Evolutionary conservation across 2,797 vertebrate species (phyloP).

Genomic region (Cyprinella venusta): DNA sequence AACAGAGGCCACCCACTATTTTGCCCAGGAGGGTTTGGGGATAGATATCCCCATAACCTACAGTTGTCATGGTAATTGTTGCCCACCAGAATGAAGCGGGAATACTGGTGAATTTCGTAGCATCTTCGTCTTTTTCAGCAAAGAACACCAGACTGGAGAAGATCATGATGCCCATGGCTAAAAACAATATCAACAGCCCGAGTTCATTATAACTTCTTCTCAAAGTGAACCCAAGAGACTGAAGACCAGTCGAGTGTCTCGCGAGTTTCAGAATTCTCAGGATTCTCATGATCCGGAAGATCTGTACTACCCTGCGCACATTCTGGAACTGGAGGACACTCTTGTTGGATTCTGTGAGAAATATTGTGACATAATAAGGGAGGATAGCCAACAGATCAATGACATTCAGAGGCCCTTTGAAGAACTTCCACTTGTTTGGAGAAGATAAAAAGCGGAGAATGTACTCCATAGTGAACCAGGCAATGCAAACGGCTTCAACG

Average conservation of each 20-base stretch:
- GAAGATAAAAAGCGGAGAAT: conserved; percentile 94
- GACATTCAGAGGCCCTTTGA: conserved; percentile 96
- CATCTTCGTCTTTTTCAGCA: conserved; percentile 97
- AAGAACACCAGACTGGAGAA: conserved; percentile 99
- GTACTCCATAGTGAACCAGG: conserved; percentile 99
- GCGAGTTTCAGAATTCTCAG: conserved; percentile 96
- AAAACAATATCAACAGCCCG: conserved; percentile 93
- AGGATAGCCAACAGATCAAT: conserved; percentile 96
- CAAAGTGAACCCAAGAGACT: conserved; percentile 96
- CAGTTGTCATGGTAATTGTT: conserved; percentile 99
- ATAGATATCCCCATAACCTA: conserved; percentile 98
- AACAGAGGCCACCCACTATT: conserved; percentile 97
- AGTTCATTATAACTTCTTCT: conserved; percentile 96
- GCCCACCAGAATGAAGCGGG: conserved; percentile 99
- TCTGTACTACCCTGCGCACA: conserved; percentile 95
- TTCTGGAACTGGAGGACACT: conserved; percentile 98
- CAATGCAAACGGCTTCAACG: conserved; percentile 96
- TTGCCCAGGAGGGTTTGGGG: conserved; percentile 96
- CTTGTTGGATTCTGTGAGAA: conserved; percentile 97
- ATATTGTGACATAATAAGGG: conserved; percentile 97
- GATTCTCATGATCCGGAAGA: conserved; percentile 98
- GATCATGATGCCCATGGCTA: conserved; percentile 99
- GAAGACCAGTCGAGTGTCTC: conserved; percentile 95
- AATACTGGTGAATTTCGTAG: conserved; percentile 98
- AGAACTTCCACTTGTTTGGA: conserved; percentile 97